phyloP scores from a whole-genome alignment of 2,888 invertebrate species.

The Smittia aterrima region DNA sequence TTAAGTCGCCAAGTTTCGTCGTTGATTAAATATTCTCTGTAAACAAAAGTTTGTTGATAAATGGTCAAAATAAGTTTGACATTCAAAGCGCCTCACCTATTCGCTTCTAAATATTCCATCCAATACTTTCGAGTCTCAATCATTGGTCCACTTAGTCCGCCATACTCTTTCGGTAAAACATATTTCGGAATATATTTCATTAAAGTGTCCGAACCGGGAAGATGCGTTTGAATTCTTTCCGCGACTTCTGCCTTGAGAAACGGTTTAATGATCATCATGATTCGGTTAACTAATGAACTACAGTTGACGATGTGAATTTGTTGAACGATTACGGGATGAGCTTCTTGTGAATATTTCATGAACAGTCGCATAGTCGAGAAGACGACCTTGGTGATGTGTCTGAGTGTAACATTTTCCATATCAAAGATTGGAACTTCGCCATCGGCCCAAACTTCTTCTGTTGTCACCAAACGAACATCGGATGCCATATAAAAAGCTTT shows the following conservation, averaged over 20 bases:
- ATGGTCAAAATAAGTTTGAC: conserved; percentile 2
- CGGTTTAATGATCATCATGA: conserved; percentile 62
- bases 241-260: conserved; percentile 66
- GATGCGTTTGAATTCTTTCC: conserved; percentile 63
- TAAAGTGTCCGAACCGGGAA: conserved; percentile 62
- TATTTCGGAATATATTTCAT: conserved; percentile 64
- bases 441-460: conserved; percentile 60
- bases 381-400: conserved; percentile 64
- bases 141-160: conserved; percentile 63
- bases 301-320: conserved; percentile 67
- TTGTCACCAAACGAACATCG: conserved; percentile 62
- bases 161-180: conserved; percentile 66
- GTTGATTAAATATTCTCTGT: conserved; percentile 19
- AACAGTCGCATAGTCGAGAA: conserved; percentile 65
- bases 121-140: conserved; percentile 57
- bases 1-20: conserved; percentile 14
- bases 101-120: not conserved
- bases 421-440: conserved; percentile 74
- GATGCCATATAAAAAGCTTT: conserved; percentile 73
- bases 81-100: conserved; percentile 2
- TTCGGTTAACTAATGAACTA: conserved; percentile 64
- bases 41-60: not conserved
- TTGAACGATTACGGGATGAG: conserved; percentile 65
- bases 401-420: conserved; percentile 62
- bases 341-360: conserved; percentile 55